A percentile compares a stretch with the other conserved stretches of the same genome.
These are phyloP conservation scores for Acridotheres tristis DNA, from an alignment of 2,797 vertebrate genomes.

Conservation along the genomic window DNA sequence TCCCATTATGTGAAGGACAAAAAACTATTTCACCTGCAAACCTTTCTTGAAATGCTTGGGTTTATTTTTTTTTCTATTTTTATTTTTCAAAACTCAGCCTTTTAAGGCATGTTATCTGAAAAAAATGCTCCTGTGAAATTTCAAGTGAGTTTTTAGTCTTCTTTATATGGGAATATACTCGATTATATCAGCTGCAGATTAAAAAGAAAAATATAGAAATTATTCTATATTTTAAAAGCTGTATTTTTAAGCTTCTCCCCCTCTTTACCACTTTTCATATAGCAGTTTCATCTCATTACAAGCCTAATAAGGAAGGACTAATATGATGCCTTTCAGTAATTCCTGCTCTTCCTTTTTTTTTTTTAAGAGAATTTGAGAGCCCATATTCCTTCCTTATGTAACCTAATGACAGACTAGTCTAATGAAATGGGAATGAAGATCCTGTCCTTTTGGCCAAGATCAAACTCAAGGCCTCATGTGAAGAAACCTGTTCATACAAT, in stretches of 20 bases:
- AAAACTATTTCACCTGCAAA: background rate
- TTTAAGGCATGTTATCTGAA: background rate
- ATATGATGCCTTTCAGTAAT: background rate
- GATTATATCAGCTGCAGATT: fast-evolving
- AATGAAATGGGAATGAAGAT: background rate
- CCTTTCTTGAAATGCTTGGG: background rate
- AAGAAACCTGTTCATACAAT: background rate
- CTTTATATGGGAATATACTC: background rate
- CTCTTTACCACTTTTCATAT: background rate
- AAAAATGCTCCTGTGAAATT: background rate
- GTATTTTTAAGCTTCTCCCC: background rate
- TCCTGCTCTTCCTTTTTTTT: background rate
- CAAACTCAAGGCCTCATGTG: background rate
- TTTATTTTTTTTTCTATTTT: background rate
- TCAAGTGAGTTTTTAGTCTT: background rate
- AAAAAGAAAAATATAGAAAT: background rate
- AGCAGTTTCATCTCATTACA: background rate
- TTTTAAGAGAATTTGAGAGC: background rate
- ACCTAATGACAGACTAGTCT: background rate
- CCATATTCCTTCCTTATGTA: background rate
- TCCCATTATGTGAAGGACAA: background rate
- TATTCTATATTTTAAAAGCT: fast-evolving
- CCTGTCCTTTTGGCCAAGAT: background rate
- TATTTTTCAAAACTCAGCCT: background rate
- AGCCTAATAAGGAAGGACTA: background rate